These are phyloP conservation scores for Lytechinus pictus DNA, from an alignment of 35 echinoderm and acorn worm species.

Conservation along the genomic window DNA sequence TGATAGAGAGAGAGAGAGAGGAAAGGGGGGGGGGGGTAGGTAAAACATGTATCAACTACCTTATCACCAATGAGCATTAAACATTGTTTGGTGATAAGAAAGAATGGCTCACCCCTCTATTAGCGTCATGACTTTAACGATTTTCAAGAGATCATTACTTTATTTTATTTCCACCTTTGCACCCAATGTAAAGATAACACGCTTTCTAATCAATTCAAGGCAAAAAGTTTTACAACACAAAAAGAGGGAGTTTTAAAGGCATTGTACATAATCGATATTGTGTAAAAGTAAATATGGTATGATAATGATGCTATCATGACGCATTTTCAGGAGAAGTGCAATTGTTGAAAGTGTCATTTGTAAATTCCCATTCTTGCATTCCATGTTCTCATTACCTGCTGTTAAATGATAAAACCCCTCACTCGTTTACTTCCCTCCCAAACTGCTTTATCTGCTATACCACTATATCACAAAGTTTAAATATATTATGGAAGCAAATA, in stretches of 20 bases:
- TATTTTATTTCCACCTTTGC: not conserved
- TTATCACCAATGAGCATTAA: not conserved
- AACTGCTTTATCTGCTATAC: not conserved
- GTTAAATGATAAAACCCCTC: not conserved
- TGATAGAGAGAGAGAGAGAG: not conserved
- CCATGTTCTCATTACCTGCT: not conserved
- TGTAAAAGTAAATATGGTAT: not conserved
- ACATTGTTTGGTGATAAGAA: not conserved
- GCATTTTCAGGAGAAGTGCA: not conserved
- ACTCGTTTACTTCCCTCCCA: not conserved
- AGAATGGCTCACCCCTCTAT: not conserved
- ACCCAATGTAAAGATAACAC: not conserved
- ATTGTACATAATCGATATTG: not conserved
- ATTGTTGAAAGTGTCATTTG: not conserved
- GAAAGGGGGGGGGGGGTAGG: not conserved
- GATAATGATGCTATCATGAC: not conserved
- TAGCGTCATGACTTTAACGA: not conserved
- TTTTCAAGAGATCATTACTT: not conserved
- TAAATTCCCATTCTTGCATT: not conserved
- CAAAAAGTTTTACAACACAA: not conserved
- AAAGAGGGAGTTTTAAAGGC: not conserved
- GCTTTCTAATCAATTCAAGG: not conserved
- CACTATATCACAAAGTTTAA: not conserved
- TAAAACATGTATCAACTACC: not conserved
- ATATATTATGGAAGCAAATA: not conserved